phyloP scores from a whole-genome alignment of 2,888 invertebrate species.

The Mythimna vitellina region DNA sequence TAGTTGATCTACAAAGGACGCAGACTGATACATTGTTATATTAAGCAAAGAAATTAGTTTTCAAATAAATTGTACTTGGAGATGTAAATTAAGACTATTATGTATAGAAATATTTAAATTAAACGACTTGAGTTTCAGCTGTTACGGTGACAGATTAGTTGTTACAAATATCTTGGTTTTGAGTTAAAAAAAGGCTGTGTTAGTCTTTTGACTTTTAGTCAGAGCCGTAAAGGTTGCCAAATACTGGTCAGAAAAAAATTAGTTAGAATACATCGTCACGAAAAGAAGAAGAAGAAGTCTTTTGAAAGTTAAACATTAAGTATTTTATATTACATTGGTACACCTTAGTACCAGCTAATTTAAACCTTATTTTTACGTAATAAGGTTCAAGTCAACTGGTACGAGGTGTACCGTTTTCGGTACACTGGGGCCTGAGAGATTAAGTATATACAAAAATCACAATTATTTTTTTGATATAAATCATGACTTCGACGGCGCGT shows the following conservation, averaged over 20 bases:
- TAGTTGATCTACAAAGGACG: conserved; percentile 20
- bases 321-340: no score
- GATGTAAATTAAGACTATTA: conserved; percentile 42
- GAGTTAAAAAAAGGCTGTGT: neutral
- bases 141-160: conserved; percentile 19
- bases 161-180: neutral
- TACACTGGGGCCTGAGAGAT: no score
- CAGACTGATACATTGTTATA: conserved; percentile 49
- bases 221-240: no score
- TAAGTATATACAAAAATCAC: no score
- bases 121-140: conserved; percentile 39
- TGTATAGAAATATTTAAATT: conserved; percentile 46
- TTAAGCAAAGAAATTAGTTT: conserved; percentile 54
- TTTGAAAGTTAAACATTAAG: neutral
- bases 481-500: no score
- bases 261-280: no score
- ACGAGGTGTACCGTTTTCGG: no score
- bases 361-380: no score
- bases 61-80: conserved; percentile 38
- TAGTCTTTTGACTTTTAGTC: neutral
- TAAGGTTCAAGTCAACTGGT: no score
- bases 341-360: no score
- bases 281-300: no score
- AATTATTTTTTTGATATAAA: neutral
- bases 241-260: no score